Conservation (phyloP, 2,113 vertebrate species). For the Rhegmatorhina hoffmannsi region DNA sequence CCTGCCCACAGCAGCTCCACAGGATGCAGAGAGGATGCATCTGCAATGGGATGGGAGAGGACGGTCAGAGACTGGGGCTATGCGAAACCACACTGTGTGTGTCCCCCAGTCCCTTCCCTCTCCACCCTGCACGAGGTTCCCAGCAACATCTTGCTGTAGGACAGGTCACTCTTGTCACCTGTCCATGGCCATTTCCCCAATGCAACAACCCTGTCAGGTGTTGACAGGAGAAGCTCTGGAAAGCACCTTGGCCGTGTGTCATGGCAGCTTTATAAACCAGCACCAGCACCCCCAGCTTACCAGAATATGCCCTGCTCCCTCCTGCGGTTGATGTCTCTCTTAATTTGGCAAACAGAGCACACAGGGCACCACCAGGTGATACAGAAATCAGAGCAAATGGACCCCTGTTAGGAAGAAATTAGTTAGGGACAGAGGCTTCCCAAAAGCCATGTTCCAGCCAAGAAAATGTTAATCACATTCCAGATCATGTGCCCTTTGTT, state of each 20-base stretch:
- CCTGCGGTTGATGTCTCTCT: slow-evolving; percentile 77
- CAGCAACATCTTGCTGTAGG: background rate
- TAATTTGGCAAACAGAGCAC: slow-evolving; percentile 75
- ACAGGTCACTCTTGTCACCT: background rate
- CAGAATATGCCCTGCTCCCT: slow-evolving; percentile 59
- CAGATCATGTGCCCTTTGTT: fast-evolving
- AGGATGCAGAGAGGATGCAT: fast-evolving
- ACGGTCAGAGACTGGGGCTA: fast-evolving
- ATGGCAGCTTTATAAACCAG: background rate
- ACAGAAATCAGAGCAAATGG: slow-evolving; percentile 58
- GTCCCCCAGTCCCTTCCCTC: background rate
- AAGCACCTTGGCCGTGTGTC: fast-evolving
- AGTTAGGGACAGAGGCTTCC: background rate
- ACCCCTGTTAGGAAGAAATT: slow-evolving; percentile 57
- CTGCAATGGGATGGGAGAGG: background rate
- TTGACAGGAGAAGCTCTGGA: background rate
- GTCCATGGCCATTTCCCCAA: background rate
- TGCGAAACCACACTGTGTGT: fast-evolving
- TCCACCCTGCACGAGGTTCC: background rate
- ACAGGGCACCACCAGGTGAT: background rate
- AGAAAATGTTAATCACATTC: background rate
- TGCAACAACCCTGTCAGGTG: fast-evolving
- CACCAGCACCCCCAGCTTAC: background rate
- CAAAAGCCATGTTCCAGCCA: fast-evolving
- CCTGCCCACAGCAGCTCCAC: background rate